Percentiles rank a stretch among this genome's conserved stretches.
phyloP scores from a whole-genome alignment of 2,113 vertebrate species.

The Dasyurus viverrinus region DNA sequence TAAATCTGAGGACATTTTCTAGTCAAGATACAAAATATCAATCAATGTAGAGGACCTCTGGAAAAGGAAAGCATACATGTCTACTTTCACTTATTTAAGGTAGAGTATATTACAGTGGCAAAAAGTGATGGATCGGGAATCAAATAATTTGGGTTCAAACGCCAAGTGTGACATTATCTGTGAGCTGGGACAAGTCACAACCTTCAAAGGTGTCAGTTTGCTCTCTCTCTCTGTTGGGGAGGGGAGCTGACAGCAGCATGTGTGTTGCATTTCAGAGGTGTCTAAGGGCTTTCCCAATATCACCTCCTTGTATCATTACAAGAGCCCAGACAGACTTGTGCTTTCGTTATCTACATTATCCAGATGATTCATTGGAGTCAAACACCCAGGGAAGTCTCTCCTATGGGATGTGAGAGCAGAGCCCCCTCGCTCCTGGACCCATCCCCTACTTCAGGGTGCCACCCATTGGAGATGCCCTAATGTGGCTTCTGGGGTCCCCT shows the following conservation, averaged over 20 bases:
- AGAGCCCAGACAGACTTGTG: not conserved
- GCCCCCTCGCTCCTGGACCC: not conserved
- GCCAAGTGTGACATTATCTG: not conserved
- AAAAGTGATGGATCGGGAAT: not conserved
- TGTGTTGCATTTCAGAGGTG: not conserved
- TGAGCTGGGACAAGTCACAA: not conserved
- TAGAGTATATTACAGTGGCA: not conserved
- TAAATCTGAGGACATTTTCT: constrained; percentile 34
- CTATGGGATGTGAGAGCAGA: not conserved
- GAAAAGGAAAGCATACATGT: not conserved
- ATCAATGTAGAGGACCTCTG: constrained; percentile 1
- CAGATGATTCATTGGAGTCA: not conserved
- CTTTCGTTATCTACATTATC: not conserved
- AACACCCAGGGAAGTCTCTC: not conserved
- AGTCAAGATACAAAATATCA: constrained; percentile 34
- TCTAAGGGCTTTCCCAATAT: not conserved
- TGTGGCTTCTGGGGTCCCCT: too few relatives aligned
- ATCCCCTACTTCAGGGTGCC: too few relatives aligned
- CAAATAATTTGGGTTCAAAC: not conserved
- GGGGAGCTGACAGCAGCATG: not conserved
- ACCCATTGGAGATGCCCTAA: too few relatives aligned
- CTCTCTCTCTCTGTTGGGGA: not conserved
- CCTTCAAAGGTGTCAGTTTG: not conserved
- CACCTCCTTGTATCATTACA: not conserved
- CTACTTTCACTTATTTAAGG: not conserved